A percentile compares a stretch with the other conserved stretches of the same genome.
Conservation (phyloP, 1,140 invertebrate species). For the Grapholita molesta region DNA sequence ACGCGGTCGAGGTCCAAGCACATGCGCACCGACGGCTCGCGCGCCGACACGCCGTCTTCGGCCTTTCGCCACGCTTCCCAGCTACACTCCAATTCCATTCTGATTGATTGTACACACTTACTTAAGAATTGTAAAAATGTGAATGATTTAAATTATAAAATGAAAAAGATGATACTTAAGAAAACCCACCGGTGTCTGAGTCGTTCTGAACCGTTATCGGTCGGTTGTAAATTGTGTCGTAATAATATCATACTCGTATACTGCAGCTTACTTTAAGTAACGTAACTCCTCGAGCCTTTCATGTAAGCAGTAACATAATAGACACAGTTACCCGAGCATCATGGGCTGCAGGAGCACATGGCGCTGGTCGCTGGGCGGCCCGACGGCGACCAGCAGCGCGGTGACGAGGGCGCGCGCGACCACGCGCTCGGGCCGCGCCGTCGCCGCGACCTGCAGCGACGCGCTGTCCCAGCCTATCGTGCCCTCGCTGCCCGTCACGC, state of each 20-base stretch:
- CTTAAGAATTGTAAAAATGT: background rate
- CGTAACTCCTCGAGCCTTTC: no score
- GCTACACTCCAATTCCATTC: slow-evolving; percentile 34
- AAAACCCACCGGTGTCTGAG: no score
- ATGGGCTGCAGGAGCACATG: slow-evolving; percentile 43
- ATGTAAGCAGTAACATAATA: no score
- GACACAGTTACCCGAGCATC: slow-evolving; percentile 43
- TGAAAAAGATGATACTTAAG: no score
- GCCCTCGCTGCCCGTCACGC: slow-evolving; percentile 33
- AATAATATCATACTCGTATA: no score
- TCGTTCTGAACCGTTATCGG: no score
- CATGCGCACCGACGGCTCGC: slow-evolving; percentile 34
- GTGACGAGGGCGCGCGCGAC: slow-evolving; percentile 28
- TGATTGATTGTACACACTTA: slow-evolving; percentile 16
- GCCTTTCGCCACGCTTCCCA: slow-evolving; percentile 56
- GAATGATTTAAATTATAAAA: no score
- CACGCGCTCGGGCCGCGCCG: slow-evolving; percentile 37
- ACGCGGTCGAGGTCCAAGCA: slow-evolving; percentile 42
- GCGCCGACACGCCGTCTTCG: slow-evolving; percentile 25
- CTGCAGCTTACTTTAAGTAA: no score
- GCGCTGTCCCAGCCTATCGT: slow-evolving; percentile 34
- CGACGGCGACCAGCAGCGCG: slow-evolving; percentile 32
- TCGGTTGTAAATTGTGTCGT: no score
- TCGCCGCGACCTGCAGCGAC: slow-evolving; percentile 31
- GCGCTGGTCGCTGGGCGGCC: slow-evolving; percentile 29